Evolutionary conservation across 2,888 invertebrate genomes (phyloP), one percentile per base, ranked within the genome.

Genomic region (Heteropelma amictum): DNA sequence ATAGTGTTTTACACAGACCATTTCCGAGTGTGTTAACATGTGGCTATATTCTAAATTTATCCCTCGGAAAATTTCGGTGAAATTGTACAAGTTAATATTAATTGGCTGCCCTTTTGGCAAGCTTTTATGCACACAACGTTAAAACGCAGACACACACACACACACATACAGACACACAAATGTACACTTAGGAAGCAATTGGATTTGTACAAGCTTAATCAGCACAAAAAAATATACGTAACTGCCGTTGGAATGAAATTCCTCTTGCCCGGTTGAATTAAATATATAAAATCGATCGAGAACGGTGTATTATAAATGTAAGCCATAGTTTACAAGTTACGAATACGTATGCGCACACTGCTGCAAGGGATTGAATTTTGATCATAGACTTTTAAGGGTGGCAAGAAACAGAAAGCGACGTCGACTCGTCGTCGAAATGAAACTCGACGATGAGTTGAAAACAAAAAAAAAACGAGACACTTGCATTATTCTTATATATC

Each of bases 201-300:
- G 72, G 75, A 61, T 70, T 77, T 45, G 71, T 64, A 69, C 49
- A 77, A 80, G 81, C 80, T 83, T 81, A 68, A 81, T 80, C 75
- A 82, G 78, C 80, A 79, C 79, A 47, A 61, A 78, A 53, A 47
- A 8, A 35, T 49, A 78, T 82, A 83, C 79, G 26, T 75, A 81
- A 85, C 84, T 85, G 84, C 85, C 86, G 81, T 78, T 83, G 67
- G 74, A 82, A 79, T 78, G 58, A 47, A 69, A 21, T 68, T 76
- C 64, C 72, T 72, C 71, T 74, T 69, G 67, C 76, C 69, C 58
- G 23, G 28, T 49, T 67, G 53, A 70, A n/a, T n/a, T n/a, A n/a
- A n/a, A 61, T 51, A 69, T 49, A 40, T 61, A 8, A 53, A 72
- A 69, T 53, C 72, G 63, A 72, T 35, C 53, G 6, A 23, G 47